Evolutionary conservation across 1,140 invertebrate species (phyloP), one percentile per base, ranked within the genome.

Genomic region (Phortica variegata): DNA sequence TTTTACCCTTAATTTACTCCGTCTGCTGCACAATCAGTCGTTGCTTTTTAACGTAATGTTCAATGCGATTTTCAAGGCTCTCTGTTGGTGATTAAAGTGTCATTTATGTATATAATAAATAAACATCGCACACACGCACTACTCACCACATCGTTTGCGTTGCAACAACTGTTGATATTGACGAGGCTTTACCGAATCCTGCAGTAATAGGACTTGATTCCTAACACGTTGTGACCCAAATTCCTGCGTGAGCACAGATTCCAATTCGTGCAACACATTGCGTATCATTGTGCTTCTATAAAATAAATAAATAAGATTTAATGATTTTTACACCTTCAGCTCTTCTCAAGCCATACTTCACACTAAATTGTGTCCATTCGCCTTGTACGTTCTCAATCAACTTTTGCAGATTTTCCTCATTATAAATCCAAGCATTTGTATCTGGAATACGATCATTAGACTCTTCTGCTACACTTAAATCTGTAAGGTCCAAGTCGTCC

Each of bases 111-210:
- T 7, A 33, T 16, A 7, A 40, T 44, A 38, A 19, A 1, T 23
- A 43, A 33, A 45, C 7, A n/a, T n/a, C n/a, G n/a, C n/a, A n/a
- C n/a, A n/a, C n/a, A n/a, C n/a, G n/a, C n/a, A 33, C 4, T 65
- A 80, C 79, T 79, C 77, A 89, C 87, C 84, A 77, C 90, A 92
- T 40, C 81, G 86, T 34, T 82, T 81, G 54, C 90, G 79, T 56
- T 87, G 81, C 61, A 91, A 70, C 8, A 93, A 69, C n/a, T 84
- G 84, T 53, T 84, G 83, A 79, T 93, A 88, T 31, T 81, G 74
- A 73, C 83, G 87, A 1, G 84, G 68, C 58, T 84, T 84, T 3
- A 84, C 81, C 16, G 87, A 87, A 62, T 85, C 84, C 38, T 88
- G 65, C n/a, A 93, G 72, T 51, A 81, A 78, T 36, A 84, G 77